Evolutionary conservation across 2,888 invertebrate genomes (phyloP).

Genomic region (Tinea semifulvella): DNA sequence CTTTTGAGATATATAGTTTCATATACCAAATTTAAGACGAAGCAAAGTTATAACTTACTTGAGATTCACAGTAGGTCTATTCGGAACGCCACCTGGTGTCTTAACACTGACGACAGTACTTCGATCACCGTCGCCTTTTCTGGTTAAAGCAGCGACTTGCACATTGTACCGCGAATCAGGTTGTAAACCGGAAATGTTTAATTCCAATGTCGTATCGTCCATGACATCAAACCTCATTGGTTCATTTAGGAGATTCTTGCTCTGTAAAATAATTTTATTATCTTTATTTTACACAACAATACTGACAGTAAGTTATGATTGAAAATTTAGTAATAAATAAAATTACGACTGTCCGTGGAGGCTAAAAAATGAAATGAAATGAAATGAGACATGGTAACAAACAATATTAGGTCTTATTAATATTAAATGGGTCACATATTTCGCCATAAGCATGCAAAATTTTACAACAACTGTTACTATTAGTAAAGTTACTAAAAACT

Average conservation of each 20-base stretch:
- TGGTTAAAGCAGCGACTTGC: slow-evolving; percentile 94
- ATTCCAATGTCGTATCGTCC: slow-evolving; percentile 78
- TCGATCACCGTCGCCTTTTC: slow-evolving; percentile 96
- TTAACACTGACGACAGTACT: slow-evolving; percentile 85
- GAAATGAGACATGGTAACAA: too few relatives aligned
- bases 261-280: too few relatives aligned
- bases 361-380: too few relatives aligned
- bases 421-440: too few relatives aligned
- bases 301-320: too few relatives aligned
- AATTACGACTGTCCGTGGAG: neutral
- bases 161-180: slow-evolving; percentile 95
- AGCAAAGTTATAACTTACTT: slow-evolving; percentile 64
- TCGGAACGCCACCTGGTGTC: slow-evolving; percentile 94
- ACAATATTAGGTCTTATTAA: too few relatives aligned
- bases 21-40: neutral
- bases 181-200: slow-evolving; percentile 88
- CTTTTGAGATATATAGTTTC: too few relatives aligned
- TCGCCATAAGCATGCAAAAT: too few relatives aligned
- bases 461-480: too few relatives aligned
- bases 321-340: slow-evolving; percentile 12
- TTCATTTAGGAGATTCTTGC: slow-evolving; percentile 83
- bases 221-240: slow-evolving; percentile 88
- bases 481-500: too few relatives aligned
- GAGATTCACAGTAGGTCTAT: slow-evolving; percentile 80
- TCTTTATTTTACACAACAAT: too few relatives aligned